A percentile compares a stretch with the other conserved stretches of the same genome.
Conservation (phyloP, 1,140 invertebrate genomes). For the Microvelia longipes region DNA sequence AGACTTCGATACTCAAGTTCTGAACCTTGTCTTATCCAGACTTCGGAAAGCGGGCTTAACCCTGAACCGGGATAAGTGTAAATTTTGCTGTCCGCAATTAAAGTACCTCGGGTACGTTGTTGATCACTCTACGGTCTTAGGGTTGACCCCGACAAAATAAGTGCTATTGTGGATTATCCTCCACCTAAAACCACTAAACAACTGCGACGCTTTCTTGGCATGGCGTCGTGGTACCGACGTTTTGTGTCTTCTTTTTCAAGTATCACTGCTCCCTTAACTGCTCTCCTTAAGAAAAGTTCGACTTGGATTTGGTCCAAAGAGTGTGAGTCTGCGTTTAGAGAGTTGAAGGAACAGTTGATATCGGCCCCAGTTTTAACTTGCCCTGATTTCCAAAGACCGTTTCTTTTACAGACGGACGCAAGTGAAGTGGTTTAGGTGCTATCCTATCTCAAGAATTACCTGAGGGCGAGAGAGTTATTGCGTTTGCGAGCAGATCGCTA, state of each 20-base stretch:
- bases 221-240: constrained; percentile 23
- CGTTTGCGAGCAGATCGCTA: constrained; percentile 31
- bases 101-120: constrained; percentile 15
- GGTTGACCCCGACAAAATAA: constrained; percentile 13
- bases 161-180: constrained; percentile 24
- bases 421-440: constrained; percentile 21
- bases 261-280: constrained; percentile 23
- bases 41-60: background rate
- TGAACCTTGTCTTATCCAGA: constrained; percentile 17
- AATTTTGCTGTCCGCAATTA: background rate
- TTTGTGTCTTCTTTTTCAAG: constrained; percentile 25
- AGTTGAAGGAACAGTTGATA: constrained; percentile 19
- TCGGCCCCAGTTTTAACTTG: constrained; percentile 17
- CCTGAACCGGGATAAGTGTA: background rate
- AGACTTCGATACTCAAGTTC: constrained; percentile 25
- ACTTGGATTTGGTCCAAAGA: constrained; percentile 13
- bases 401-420: constrained; percentile 23
- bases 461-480: constrained; percentile 24
- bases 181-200: constrained; percentile 18
- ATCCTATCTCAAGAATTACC: constrained; percentile 22
- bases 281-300: constrained; percentile 21
- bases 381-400: constrained; percentile 22
- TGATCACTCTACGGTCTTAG: background rate
- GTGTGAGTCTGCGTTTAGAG: constrained; percentile 16
- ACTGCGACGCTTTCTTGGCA: constrained; percentile 22